Conservation (phyloP, 1,140 invertebrate genomes). For the Lucilia sericata region DNA sequence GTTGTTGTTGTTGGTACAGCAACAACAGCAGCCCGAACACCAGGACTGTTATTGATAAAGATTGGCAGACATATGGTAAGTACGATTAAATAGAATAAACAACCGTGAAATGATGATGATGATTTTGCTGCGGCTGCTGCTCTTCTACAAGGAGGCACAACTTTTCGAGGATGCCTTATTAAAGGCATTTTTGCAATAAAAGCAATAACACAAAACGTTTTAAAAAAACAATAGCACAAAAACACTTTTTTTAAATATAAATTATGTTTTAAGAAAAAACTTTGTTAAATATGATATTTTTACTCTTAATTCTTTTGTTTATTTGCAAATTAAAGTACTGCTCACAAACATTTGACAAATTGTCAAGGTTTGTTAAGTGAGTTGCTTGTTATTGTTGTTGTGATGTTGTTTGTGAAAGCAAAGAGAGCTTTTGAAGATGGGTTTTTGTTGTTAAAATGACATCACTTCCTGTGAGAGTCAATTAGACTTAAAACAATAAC, state of each 20-base stretch:
- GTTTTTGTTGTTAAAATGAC: background rate
- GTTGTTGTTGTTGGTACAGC: background rate
- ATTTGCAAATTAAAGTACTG: background rate
- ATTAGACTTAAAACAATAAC: background rate
- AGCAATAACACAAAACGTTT: background rate
- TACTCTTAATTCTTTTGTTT: background rate
- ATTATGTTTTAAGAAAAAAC: too few species aligned
- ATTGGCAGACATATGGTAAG: slow-evolving; percentile 34
- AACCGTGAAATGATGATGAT: background rate
- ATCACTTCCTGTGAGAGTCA: background rate
- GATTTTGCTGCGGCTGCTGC: background rate
- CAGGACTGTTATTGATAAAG: background rate
- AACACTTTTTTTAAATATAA: too few species aligned
- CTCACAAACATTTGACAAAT: background rate
- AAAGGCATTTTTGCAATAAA: slow-evolving; percentile 15
- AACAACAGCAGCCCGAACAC: slow-evolving; percentile 31
- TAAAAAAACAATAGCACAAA: too few species aligned
- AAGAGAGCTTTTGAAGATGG: background rate
- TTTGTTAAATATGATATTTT: too few species aligned
- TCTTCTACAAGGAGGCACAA: background rate
- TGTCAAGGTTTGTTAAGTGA: background rate
- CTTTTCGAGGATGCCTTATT: background rate
- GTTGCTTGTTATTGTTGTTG: background rate
- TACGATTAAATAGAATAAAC: background rate
- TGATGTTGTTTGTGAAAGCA: background rate